Evolutionary conservation across 2,888 invertebrate genomes (phyloP).

Genomic region (Drosophila gaucha): DNA sequence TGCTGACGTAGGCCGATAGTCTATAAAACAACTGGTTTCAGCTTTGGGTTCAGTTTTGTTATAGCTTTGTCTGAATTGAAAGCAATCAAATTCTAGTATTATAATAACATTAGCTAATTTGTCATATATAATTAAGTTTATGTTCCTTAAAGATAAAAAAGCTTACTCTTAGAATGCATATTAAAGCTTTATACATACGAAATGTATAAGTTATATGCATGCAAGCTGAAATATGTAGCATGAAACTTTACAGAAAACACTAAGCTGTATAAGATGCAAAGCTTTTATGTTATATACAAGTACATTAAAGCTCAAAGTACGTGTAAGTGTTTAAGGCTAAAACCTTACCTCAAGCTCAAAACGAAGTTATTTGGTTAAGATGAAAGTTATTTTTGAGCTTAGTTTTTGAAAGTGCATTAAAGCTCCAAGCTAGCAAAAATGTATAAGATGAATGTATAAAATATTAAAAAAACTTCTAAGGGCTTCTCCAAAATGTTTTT

Average conservation of each 20-base stretch:
- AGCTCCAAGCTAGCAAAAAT: too few species aligned
- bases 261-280: too few species aligned
- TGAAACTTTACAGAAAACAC: too few species aligned
- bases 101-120: not conserved
- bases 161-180: not conserved
- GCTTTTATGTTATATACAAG: not conserved
- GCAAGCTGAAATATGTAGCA: not conserved
- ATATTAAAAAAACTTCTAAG: too few species aligned
- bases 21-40: conserved; percentile 6
- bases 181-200: not conserved
- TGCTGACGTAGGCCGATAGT: not conserved
- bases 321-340: too few species aligned
- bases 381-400: too few species aligned
- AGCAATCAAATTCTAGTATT: not conserved
- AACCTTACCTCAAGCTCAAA: too few species aligned
- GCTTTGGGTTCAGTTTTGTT: not conserved
- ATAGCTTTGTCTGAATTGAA: not conserved
- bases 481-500: too few species aligned
- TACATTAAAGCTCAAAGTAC: not conserved
- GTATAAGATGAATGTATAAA: too few species aligned
- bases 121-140: not conserved
- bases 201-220: not conserved
- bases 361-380: too few species aligned
- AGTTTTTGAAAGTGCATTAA: too few species aligned
- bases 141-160: not conserved